Percentiles rank a stretch among this genome's conserved stretches.
Conservation (phyloP, 2,113 vertebrate species). For the Sylvietta virens region DNA sequence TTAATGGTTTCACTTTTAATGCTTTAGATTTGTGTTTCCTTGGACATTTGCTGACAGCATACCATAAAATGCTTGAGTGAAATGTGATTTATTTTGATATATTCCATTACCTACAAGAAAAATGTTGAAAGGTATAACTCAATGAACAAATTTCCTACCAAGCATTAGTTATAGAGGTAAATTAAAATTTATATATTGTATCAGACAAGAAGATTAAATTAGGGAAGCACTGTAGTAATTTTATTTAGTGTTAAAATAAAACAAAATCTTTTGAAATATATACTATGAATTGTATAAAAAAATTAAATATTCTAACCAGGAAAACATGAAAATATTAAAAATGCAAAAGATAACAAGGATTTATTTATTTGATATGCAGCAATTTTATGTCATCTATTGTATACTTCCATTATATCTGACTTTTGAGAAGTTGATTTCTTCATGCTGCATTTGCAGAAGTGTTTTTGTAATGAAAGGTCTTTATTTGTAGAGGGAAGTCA, state of each 20-base stretch:
- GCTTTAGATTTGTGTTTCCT: neutral
- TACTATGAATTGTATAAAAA: neutral
- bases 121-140: constrained; percentile 24
- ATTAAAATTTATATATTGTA: constrained; percentile 26
- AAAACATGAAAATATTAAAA: neutral
- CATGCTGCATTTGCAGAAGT: neutral
- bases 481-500: neutral
- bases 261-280: neutral
- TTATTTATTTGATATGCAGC: neutral
- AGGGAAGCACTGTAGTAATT: neutral
- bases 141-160: neutral
- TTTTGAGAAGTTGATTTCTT: neutral
- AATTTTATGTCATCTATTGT: neutral
- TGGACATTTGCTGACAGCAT: neutral
- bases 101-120: constrained; percentile 15
- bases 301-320: neutral
- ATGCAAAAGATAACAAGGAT: neutral
- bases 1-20: neutral
- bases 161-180: constrained; percentile 9
- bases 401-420: neutral
- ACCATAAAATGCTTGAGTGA: neutral
- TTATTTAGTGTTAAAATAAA: neutral
- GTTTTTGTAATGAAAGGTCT: neutral
- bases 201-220: constrained; percentile 37
- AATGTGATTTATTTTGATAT: constrained; percentile 53